A percentile compares a stretch with the other conserved stretches of the same genome.
Evolutionary conservation across 2,797 vertebrate genomes (phyloP).

Genomic region (Graptemys geographica): DNA sequence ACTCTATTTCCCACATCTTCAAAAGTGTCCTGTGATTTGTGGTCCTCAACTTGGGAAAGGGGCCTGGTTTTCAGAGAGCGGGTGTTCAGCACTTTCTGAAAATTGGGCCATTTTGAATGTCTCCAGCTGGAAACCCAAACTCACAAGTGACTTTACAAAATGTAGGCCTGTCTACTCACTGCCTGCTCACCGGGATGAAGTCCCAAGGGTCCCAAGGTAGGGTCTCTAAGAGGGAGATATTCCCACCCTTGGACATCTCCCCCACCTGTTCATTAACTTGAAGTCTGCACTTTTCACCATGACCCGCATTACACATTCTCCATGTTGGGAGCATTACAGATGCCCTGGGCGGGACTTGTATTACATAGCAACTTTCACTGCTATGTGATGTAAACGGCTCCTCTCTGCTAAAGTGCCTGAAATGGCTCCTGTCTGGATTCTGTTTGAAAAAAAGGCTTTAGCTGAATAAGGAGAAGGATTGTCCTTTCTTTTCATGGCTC

Average conservation of each 20-base stretch:
- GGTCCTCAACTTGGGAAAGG: neutral
- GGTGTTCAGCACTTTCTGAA: neutral
- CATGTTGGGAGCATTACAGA: neutral
- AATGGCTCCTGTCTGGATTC: neutral
- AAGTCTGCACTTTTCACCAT: neutral
- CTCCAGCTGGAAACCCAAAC: neutral
- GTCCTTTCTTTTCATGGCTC: neutral
- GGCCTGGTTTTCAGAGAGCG: neutral
- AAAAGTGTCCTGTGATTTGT: neutral
- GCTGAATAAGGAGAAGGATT: neutral
- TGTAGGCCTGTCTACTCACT: neutral
- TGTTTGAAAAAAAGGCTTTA: neutral
- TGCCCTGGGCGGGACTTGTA: neutral
- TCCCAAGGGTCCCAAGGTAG: neutral
- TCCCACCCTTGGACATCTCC: neutral
- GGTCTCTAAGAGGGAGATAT: neutral
- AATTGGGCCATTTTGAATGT: neutral
- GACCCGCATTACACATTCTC: neutral
- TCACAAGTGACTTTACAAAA: neutral
- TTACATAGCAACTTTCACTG: neutral
- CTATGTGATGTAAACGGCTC: neutral
- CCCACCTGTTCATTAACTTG: neutral
- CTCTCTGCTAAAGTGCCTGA: neutral
- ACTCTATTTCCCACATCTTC: neutral
- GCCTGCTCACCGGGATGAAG: neutral